Conservation (phyloP, 1,140 invertebrate genomes). For the Drosophila nasuta region DNA sequence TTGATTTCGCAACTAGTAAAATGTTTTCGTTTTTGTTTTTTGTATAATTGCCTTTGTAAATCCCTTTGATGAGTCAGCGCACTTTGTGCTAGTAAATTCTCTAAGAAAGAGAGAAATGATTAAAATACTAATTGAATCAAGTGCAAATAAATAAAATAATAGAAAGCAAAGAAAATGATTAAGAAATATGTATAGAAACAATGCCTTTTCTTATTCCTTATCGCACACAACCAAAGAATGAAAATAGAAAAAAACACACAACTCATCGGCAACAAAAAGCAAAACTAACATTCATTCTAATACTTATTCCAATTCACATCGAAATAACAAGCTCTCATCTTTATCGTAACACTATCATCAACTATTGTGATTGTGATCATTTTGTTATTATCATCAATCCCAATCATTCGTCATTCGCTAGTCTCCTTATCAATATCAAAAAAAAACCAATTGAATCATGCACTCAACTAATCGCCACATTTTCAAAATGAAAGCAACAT, state of each 20-base stretch:
- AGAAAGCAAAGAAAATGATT: conserved; percentile 27
- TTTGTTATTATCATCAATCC: conserved; percentile 22
- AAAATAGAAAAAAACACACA: conserved; percentile 44
- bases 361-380: conserved; percentile 35
- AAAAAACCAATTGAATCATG: background rate
- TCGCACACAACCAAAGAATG: conserved; percentile 46
- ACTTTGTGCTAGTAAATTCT: conserved; percentile 3
- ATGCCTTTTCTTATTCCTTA: conserved; percentile 78
- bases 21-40: background rate
- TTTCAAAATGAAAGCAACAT: conserved; percentile 51
- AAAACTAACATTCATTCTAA: conserved; percentile 44
- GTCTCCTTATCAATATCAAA: background rate
- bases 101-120: conserved; percentile 26
- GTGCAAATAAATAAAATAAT: conserved; percentile 4
- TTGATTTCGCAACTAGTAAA: conserved; percentile 17
- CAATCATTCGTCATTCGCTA: conserved; percentile 11
- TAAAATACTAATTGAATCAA: conserved; percentile 52
- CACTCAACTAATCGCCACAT: conserved; percentile 44
- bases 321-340: conserved; percentile 9
- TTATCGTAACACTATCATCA: conserved; percentile 11
- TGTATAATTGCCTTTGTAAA: background rate
- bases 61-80: background rate
- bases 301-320: conserved; percentile 21
- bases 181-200: conserved; percentile 49
- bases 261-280: conserved; percentile 23